Evolutionary conservation across 2,797 vertebrate species (phyloP), one percentile per base, ranked within the genome.

Genomic region (Typhlichthys eigenmanni): DNA sequence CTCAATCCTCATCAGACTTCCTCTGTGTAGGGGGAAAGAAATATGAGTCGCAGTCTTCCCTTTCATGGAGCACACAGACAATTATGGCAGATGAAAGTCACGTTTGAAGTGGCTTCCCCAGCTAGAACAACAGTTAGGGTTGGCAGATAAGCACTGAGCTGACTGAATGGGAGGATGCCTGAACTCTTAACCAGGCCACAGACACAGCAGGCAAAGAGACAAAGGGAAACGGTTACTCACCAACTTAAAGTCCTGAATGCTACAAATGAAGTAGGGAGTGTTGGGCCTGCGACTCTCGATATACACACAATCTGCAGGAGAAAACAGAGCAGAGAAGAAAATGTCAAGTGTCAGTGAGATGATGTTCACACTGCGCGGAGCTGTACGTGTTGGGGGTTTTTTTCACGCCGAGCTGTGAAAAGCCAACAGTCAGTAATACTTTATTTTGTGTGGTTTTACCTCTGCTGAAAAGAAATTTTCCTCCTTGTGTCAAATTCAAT

Each of bases 161-260:
- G 24, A 13, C 32, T 14, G 14, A 48, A 51, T 55, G 58, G 14
- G 61, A 56, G 32, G 24, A 47, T 55, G 47, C 58, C 8, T 34
- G 64, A 69, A 59, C 29, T 61, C 52, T 48, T 34, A 66, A 17
- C 54, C 64, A 66, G 66, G 2, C 53, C 13, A 45, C 75, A 62
- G 67, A 73, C 60, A 54, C 7, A 4, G 59, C 50, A 46, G 58
- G 19, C 34, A 51, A 55, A 51, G 60, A 46, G 60, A 67, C 62
- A 64, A 72, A 55, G 16, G 57, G 16, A 59, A 46, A 76, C 62
- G 66, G 79, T 60, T 85, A 93, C 97, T 99, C 94, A 99, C 98
- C 97, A 99, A 92, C 90, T 99, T 99, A 94, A 99, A 99, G 92
- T 99, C 98, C 93, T 99, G 98, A 92, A 99, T 98, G 94, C 98